Evolutionary conservation across 2,113 vertebrate genomes (phyloP).

Genomic region (Athene noctua): DNA sequence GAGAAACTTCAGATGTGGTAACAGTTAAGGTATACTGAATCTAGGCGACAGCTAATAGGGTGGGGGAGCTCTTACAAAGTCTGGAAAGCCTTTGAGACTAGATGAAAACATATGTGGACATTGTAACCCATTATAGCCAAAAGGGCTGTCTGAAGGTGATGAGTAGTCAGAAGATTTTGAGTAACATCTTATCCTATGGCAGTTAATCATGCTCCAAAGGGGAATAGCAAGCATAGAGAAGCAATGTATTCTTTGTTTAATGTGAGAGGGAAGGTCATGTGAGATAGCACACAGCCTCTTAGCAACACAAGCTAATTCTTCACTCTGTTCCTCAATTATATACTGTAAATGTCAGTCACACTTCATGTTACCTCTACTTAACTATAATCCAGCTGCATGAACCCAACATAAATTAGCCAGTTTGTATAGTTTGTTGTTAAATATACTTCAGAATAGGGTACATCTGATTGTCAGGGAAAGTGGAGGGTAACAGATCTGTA

Average conservation of each 20-base stretch:
- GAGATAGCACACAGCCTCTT: not conserved
- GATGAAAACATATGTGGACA: not conserved
- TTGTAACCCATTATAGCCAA: not conserved
- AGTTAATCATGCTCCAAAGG: not conserved
- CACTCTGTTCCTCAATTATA: not conserved
- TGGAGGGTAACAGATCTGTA: not conserved
- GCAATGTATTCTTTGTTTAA: not conserved
- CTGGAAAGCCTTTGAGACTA: not conserved
- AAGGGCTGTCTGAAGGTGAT: not conserved
- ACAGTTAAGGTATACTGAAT: not conserved
- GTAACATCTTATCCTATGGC: not conserved
- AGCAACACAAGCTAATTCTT: not conserved
- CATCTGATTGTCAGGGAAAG: not conserved
- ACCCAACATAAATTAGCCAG: not conserved
- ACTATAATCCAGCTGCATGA: not conserved
- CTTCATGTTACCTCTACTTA: not conserved
- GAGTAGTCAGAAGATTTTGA: not conserved
- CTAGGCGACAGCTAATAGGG: not conserved
- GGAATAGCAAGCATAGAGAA: not conserved
- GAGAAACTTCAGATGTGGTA: not conserved
- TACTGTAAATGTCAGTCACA: not conserved
- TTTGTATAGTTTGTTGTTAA: not conserved
- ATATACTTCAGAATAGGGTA: not conserved
- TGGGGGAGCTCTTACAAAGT: not conserved
- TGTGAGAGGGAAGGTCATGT: not conserved